Base-by-base conservation (phyloP, 2,888 invertebrate genomes). In the Furcula furcula region DNA sequence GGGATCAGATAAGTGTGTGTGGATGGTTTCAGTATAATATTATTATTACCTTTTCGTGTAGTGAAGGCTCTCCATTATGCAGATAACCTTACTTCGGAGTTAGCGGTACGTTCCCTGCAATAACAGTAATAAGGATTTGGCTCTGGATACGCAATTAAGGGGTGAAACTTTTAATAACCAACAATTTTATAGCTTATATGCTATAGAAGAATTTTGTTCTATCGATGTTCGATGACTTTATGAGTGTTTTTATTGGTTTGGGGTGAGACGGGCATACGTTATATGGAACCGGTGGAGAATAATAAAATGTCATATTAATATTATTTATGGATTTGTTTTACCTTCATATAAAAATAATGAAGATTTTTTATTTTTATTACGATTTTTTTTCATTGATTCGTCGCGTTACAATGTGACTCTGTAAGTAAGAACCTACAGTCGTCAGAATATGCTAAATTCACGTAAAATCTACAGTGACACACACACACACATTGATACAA, bases 131-230 rank as follows among this genome's bases (percentile, higher is more conserved):
- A 78, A 69, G 79, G 77, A 77, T 80, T 77, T 68, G 59, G 72
- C 62, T 68, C 71, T 65, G 61, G 66, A 74, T 67, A 65, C 66
- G 67, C 75, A 79, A 81, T 84, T 81, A 82, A 71, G 76, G 78
- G 76, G 61, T 41, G 60, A 78, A 82, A 84, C 70, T 82, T 83
- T 80, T 82, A 84, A 82, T 81, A 82, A 82, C 76, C 64, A 65
- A 65, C 63, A 61, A 66, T 76, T 74, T 79, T 74, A 76, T 76
- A 62, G 61, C 58, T 58, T 46, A 41, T n/a, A n/a, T 46, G 34
- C 50, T 43, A 54, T 46, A 43, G 46, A 53, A 45, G 46, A 52
- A 58, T 55, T 55, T 34, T 31, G 25, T 30, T 36, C 29, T 37
- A 44, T 31, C 43, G 36, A 50, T 53, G 48, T 58, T 58, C 46